phyloP scores from a whole-genome alignment of 2,797 vertebrate genomes.

The Rhinatrema bivittatum region DNA sequence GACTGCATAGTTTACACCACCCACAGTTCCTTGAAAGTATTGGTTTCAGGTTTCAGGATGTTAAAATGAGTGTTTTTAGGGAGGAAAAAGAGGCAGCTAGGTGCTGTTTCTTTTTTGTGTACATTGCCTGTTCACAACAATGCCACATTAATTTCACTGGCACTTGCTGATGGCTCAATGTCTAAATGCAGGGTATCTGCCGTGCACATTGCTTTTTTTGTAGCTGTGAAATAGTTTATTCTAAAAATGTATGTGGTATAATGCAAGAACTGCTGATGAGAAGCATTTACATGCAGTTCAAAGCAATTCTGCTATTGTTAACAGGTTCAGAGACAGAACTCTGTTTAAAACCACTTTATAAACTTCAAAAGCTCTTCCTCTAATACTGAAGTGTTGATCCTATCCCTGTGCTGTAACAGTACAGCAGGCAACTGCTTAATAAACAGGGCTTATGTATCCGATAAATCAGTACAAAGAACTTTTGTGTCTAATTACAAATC shows the following conservation, averaged over 20 bases:
- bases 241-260: too few relatives aligned
- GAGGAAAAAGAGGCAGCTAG: background rate
- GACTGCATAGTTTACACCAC: constrained; percentile 41
- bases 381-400: background rate
- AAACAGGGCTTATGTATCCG: too few relatives aligned
- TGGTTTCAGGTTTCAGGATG: constrained; percentile 49
- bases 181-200: too few relatives aligned
- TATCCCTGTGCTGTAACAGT: background rate
- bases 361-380: background rate
- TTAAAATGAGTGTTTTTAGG: constrained; percentile 31
- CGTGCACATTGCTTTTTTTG: too few relatives aligned
- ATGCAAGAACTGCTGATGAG: too few relatives aligned
- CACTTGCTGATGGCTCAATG: constrained; percentile 18
- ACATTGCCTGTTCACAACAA: constrained; percentile 21
- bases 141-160: constrained; percentile 1
- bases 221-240: too few relatives aligned
- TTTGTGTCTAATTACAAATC: too few relatives aligned
- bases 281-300: too few relatives aligned
- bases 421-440: background rate
- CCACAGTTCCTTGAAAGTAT: constrained; percentile 32
- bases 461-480: too few relatives aligned
- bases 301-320: background rate
- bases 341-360: background rate
- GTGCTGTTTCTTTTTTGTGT: constrained; percentile 16
- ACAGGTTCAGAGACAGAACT: background rate